Evolutionary conservation across 2,113 vertebrate genomes (phyloP), one percentile per base, ranked within the genome.

Genomic region (Bos javanicus): DNA sequence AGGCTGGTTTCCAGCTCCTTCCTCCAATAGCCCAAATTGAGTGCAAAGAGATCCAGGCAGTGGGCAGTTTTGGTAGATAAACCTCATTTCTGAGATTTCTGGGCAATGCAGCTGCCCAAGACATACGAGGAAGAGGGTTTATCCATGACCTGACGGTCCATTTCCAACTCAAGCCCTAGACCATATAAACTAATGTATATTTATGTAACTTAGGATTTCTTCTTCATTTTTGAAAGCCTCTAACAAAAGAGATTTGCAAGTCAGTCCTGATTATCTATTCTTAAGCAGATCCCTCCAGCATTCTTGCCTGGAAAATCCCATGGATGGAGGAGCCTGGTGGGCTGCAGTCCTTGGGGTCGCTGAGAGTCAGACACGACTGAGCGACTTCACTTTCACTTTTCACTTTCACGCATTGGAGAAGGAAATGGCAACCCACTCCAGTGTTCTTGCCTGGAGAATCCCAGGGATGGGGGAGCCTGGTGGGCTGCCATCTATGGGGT

Each of bases 191-290:
- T 7, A 60, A 36, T 46, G n/a, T 4, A 74, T 74, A n/a, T 50
- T 59, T 78, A 50, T 52, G 82, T n/a, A 28, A 48, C 50, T 80
- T 13, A 21, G 3, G 64, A 54, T 86, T 57, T 94, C 59, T 81
- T 87, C 76, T 62, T 90, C 21, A 89, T 28, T 54, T 89, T 94
- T 90, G 57, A 81, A 86, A 93, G 33, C 54, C 36, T 59, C 78
- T 85, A 94, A 95, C 64, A 59, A 43, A 96, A 95, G 59, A 56
- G 33, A 76, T 78, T 94, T 76, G 28, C 76, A 93, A 83, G 80
- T 89, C 50, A 36, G 5, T 62, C 33, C 59, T 67, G 39, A 56
- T 54, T 59, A 86, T 9, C n/a, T 17, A 84, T 43, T 78, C 84
- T 71, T 64, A 71, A 52, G 25, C 8, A 95, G 36, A 25, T 26